phyloP scores from a whole-genome alignment of 2,797 vertebrate genomes.

The Amblyraja radiata region DNA sequence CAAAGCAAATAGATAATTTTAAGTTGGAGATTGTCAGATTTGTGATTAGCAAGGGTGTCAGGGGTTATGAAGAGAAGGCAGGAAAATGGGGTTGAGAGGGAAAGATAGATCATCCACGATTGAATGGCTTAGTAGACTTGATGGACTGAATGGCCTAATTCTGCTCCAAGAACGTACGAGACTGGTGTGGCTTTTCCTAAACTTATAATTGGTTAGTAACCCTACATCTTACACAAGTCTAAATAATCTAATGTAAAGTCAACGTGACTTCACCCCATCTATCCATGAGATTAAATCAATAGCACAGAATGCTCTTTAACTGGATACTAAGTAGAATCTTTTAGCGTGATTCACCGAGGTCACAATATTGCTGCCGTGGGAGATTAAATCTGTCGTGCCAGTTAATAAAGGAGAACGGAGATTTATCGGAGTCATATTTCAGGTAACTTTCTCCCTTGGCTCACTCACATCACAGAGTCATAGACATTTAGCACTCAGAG shows the following conservation, averaged over 20 bases:
- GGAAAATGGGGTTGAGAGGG: no score
- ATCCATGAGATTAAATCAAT: background rate
- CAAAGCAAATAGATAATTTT: no score
- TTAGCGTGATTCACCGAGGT: background rate
- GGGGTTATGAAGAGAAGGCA: no score
- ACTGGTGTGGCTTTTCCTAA: background rate
- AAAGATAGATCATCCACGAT: no score
- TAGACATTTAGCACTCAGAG: no score
- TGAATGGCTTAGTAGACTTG: no score
- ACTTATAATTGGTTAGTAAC: background rate
- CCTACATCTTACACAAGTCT: background rate
- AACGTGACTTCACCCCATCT: background rate
- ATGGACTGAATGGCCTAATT: no score
- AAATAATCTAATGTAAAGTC: background rate
- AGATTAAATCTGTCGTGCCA: background rate
- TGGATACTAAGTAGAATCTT: background rate
- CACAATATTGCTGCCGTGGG: background rate
- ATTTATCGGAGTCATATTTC: background rate
- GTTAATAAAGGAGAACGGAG: background rate
- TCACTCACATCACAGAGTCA: background rate
- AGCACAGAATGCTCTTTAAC: background rate
- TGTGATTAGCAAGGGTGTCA: no score
- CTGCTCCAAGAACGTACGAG: no score
- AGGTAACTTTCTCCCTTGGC: background rate
- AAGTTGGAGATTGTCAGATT: no score